Evolutionary conservation across 2,113 vertebrate genomes (phyloP).

Genomic region (Crotalus tigris): DNA sequence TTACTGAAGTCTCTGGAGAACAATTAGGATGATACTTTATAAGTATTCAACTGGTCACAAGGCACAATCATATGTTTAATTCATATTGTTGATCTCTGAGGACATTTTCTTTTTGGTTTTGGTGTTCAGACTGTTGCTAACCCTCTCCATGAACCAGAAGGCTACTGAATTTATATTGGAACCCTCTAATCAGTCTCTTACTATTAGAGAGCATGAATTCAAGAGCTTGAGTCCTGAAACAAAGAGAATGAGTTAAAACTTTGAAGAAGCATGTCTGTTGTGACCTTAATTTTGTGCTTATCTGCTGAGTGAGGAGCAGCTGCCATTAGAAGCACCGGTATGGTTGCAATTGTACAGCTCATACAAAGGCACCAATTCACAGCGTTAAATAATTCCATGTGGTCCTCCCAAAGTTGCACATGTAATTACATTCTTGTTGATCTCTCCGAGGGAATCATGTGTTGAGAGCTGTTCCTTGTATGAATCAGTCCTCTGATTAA

Average conservation of each 20-base stretch:
- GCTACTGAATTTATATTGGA: neutral
- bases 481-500: neutral
- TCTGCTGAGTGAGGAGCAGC: neutral
- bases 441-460: neutral
- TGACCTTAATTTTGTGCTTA: neutral
- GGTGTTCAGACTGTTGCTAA: neutral
- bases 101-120: neutral
- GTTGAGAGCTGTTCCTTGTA: neutral
- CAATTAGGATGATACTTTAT: neutral
- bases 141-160: neutral
- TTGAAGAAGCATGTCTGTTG: neutral
- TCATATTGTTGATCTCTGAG: neutral
- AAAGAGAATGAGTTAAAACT: neutral
- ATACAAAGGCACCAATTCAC: neutral
- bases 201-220: neutral
- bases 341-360: neutral
- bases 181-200: neutral
- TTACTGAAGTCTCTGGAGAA: neutral
- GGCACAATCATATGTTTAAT: neutral
- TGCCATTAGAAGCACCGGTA: neutral
- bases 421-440: neutral
- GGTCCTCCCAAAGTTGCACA: neutral
- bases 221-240: neutral
- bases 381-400: neutral
- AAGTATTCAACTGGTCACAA: neutral